Percentiles rank a stretch among this genome's conserved stretches.
phyloP scores from a whole-genome alignment of 2,888 invertebrate genomes.

The Spodoptera picta region DNA sequence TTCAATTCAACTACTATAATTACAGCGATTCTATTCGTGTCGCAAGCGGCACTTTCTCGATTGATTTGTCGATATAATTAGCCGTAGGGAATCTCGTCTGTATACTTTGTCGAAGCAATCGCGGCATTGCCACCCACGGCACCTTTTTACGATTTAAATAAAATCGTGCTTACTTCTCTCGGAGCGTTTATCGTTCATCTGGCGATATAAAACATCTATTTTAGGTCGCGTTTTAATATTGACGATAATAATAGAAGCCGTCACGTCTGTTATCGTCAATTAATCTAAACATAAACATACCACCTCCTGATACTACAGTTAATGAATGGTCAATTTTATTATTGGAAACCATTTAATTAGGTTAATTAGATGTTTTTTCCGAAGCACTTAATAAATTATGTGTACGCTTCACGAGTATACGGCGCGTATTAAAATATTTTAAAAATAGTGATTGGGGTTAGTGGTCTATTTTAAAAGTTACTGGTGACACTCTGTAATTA shows the following conservation, averaged over 20 bases:
- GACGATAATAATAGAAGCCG: constrained; percentile 52
- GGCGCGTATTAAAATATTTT: constrained; percentile 36
- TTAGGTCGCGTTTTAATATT: constrained; percentile 53
- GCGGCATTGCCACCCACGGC: constrained; percentile 48
- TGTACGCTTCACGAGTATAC: constrained; percentile 15
- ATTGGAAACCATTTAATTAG: constrained; percentile 42
- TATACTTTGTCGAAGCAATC: constrained; percentile 53
- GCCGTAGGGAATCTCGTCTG: constrained; percentile 56
- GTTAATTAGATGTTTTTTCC: constrained; percentile 29
- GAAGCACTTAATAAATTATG: constrained; percentile 11
- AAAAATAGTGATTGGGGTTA: constrained; percentile 57
- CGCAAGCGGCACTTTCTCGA: constrained; percentile 72
- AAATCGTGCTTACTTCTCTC: constrained; percentile 52
- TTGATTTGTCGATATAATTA: constrained; percentile 77
- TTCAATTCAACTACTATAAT: constrained; percentile 63
- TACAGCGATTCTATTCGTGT: constrained; percentile 67
- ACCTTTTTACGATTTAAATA: constrained; percentile 55
- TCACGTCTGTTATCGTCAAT: constrained; percentile 52
- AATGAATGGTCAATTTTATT: constrained; percentile 33
- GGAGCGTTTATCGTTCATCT: constrained; percentile 61
- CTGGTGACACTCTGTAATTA: constrained; percentile 43
- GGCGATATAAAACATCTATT: constrained; percentile 63
- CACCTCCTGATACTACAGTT: constrained; percentile 23
- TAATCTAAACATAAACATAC: constrained; percentile 44
- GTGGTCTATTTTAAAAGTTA: constrained; percentile 52